Evolutionary conservation across 1,140 invertebrate genomes (phyloP), one percentile per base, ranked within the genome.

Genomic region (Drosophila jambulina): DNA sequence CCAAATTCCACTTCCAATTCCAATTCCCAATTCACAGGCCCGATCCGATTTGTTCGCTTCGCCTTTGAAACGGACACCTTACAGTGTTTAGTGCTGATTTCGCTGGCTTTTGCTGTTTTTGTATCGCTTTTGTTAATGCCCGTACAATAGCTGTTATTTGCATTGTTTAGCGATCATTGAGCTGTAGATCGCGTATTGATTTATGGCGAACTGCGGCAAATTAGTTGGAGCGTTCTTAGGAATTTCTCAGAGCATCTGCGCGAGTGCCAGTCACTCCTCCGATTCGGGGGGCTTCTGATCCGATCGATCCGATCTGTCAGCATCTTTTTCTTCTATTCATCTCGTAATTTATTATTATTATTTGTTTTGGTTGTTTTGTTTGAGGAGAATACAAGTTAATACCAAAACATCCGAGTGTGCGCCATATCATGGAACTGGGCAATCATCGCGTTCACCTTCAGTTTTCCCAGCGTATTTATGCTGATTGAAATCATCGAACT

Each of bases 401-500:
- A 56, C 34, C 53, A 56, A 38, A 56, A 56, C 53, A 56, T n/a
- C 15, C 5, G 34, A 56, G 53, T 56, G 53, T 56, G 51, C 32
- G 32, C 51, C 32, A 56, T 40, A 72, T 49, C 46, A 34, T 62
- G 70, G 27, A 36, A 7, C 62, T 68, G 70, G 68, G 43, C 68
- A 59, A 51, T 61, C 63, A 61, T 61, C 48, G 75, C 75, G 64
- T 38, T 69, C 62, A 69, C 63, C 75, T 78, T 78, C 75, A 77
- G 64, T 75, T 63, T 75, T 75, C 36, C 75, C 51, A 61, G 48
- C 57, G 32, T 29, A 56, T 78, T 72, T 74, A 74, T 74, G 70
- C 69, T 78, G 75, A 78, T 78, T 67, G 60, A 77, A 77, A 77
- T 78, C 75, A 67, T 78, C 56, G 76, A 78, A 65, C 68, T 81